Percentiles rank a stretch among this genome's conserved stretches.
phyloP scores from a whole-genome alignment of 2,888 invertebrate species.

The Nomada goodeniana region DNA sequence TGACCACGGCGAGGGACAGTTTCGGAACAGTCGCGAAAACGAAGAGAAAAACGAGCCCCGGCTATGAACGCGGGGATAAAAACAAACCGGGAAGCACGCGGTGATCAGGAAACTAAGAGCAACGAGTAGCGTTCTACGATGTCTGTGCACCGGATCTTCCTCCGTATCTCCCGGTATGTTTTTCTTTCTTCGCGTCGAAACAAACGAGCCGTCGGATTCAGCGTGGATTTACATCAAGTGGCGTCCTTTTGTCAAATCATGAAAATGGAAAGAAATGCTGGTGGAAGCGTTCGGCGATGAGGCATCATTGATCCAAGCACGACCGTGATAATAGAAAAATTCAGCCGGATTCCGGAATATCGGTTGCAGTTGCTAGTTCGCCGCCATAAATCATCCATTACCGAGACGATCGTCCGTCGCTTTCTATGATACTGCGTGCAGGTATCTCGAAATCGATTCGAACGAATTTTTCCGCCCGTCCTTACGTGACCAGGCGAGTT shows the following conservation, averaged over 20 bases:
- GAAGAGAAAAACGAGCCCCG: slow-evolving; percentile 1
- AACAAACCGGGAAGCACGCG: background rate
- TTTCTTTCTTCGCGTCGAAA: background rate
- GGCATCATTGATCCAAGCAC: background rate
- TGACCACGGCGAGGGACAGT: background rate
- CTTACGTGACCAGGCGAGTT: background rate
- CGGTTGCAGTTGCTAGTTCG: slow-evolving; percentile 16
- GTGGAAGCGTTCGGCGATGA: background rate
- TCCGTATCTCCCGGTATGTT: too few species aligned
- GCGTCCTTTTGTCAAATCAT: background rate
- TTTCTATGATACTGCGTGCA: slow-evolving; percentile 26
- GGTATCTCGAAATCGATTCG: background rate
- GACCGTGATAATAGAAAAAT: slow-evolving; percentile 23
- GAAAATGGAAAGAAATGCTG: background rate
- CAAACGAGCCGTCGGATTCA: background rate
- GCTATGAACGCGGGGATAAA: background rate
- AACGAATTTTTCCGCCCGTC: slow-evolving; percentile 17
- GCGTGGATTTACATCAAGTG: too few species aligned
- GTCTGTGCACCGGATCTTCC: too few species aligned
- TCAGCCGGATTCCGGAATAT: background rate
- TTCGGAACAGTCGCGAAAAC: background rate
- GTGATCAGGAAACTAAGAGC: background rate
- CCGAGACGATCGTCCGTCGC: slow-evolving; percentile 24
- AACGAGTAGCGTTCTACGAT: too few species aligned
- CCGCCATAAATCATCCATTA: slow-evolving; percentile 56